phyloP scores from a whole-genome alignment of 2,888 invertebrate genomes.

The Podabrus alpinus region DNA sequence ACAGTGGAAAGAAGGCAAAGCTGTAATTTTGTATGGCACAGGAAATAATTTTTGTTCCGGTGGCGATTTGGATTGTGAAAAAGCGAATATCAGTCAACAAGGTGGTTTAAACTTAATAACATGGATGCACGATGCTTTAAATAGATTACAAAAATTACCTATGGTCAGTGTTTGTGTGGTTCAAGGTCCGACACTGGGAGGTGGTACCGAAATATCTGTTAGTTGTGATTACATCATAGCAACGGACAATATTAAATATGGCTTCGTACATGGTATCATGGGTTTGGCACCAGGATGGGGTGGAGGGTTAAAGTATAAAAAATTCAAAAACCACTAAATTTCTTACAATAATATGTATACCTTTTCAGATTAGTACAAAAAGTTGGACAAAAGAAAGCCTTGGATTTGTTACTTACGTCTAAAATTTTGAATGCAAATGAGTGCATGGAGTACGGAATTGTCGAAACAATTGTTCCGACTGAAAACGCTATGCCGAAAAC shows the following conservation, averaged over 20 bases:
- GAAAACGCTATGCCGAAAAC: slow-evolving; percentile 34
- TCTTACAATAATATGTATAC: neutral
- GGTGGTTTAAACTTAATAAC: slow-evolving; percentile 42
- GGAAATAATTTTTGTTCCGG: slow-evolving; percentile 48
- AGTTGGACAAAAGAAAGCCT: slow-evolving; percentile 42
- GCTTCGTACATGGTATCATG: slow-evolving; percentile 48
- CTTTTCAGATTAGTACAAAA: slow-evolving; percentile 43
- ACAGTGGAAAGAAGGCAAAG: slow-evolving; percentile 46
- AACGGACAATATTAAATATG: slow-evolving; percentile 41
- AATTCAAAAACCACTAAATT: neutral
- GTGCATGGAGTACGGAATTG: slow-evolving; percentile 42
- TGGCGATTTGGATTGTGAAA: slow-evolving; percentile 46
- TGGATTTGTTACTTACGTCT: slow-evolving; percentile 43
- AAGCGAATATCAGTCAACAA: slow-evolving; percentile 35
- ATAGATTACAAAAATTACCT: slow-evolving; percentile 38
- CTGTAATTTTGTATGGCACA: slow-evolving; percentile 41
- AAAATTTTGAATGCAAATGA: slow-evolving; percentile 43
- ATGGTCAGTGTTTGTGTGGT: slow-evolving; percentile 42
- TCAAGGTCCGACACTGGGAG: slow-evolving; percentile 45
- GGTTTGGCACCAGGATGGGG: slow-evolving; percentile 49
- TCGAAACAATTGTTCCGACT: slow-evolving; percentile 38
- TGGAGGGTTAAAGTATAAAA: slow-evolving; percentile 42
- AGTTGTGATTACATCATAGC: slow-evolving; percentile 45
- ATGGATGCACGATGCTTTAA: slow-evolving; percentile 43
- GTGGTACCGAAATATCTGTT: slow-evolving; percentile 45